These are phyloP conservation scores for Apeltes quadracus DNA, from an alignment of 2,113 vertebrate species.

Conservation along the genomic window DNA sequence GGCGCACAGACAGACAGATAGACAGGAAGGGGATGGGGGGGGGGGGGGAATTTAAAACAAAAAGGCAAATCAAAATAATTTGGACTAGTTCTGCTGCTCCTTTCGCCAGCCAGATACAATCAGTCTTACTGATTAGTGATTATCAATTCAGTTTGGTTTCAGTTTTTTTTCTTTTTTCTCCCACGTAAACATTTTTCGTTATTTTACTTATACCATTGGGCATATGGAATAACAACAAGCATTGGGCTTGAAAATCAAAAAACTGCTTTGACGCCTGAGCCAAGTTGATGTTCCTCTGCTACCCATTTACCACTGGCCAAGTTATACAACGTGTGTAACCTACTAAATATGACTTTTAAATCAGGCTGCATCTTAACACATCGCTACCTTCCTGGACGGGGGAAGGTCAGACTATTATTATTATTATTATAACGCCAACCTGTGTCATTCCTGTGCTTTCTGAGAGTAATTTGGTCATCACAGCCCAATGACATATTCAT, in stretches of 20 bases:
- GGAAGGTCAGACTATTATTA: slow-evolving; percentile 26
- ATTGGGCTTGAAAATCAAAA: slow-evolving; percentile 14
- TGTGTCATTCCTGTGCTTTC: slow-evolving; percentile 3
- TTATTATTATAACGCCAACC: slow-evolving; percentile 6
- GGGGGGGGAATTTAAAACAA: slow-evolving; percentile 75
- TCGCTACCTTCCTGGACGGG: slow-evolving; percentile 43
- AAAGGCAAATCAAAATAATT: slow-evolving; percentile 76
- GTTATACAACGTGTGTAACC: not conserved
- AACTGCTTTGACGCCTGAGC: not conserved
- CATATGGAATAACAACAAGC: slow-evolving; percentile 56
- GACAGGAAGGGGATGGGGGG: slow-evolving; percentile 63
- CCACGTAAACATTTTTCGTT: slow-evolving; percentile 33
- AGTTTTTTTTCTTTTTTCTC: slow-evolving; percentile 77
- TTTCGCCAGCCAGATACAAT: slow-evolving; percentile 77
- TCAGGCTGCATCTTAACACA: slow-evolving; percentile 28
- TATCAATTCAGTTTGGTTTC: slow-evolving; percentile 81
- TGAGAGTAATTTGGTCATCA: slow-evolving; percentile 61
- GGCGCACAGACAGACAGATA: slow-evolving; percentile 60
- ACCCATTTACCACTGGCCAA: not conserved
- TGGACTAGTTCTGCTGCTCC: slow-evolving; percentile 81
- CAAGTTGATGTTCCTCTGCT: not conserved
- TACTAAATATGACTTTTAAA: not conserved
- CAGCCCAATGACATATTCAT: slow-evolving; percentile 93
- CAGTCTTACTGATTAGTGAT: slow-evolving; percentile 74
- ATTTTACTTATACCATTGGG: slow-evolving; percentile 79